These are phyloP conservation scores for Zophobas atratus DNA, from an alignment of 1,140 invertebrate species.

Conservation along the genomic window DNA sequence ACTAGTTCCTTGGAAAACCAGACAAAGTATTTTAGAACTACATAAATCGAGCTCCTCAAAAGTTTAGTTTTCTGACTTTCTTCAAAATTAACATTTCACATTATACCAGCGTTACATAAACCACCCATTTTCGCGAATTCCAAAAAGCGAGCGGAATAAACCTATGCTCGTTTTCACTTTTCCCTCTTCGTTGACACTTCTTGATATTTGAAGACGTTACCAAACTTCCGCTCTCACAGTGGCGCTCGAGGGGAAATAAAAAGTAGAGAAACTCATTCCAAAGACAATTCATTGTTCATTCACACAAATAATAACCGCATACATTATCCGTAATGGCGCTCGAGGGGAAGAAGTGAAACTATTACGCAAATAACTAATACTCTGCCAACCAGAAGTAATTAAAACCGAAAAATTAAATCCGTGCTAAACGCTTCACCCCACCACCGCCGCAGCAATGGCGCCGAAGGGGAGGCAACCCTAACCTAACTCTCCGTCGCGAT, in stretches of 20 bases:
- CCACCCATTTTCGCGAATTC: too few relatives aligned
- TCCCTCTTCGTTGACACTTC: too few relatives aligned
- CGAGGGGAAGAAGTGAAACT: not conserved
- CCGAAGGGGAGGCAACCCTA: not conserved
- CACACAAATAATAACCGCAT: not conserved
- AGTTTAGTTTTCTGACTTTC: too few relatives aligned
- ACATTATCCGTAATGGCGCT: not conserved
- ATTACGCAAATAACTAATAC: not conserved
- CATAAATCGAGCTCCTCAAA: too few relatives aligned
- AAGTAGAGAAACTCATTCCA: not conserved
- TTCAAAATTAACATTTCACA: too few relatives aligned
- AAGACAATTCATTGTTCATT: not conserved
- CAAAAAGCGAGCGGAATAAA: too few relatives aligned
- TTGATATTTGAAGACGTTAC: not conserved
- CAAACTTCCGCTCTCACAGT: not conserved
- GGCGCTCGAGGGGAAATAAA: constrained; percentile 4
- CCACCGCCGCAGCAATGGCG: not conserved
- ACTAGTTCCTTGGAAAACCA: too few relatives aligned
- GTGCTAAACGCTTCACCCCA: not conserved
- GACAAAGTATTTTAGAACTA: too few relatives aligned
- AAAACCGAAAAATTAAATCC: not conserved
- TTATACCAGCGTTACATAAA: too few relatives aligned
- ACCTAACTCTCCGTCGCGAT: too few relatives aligned
- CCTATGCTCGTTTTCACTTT: too few relatives aligned
- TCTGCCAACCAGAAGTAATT: not conserved